phyloP scores from a whole-genome alignment of 2,888 invertebrate genomes.

The Amblyteles armatorius region DNA sequence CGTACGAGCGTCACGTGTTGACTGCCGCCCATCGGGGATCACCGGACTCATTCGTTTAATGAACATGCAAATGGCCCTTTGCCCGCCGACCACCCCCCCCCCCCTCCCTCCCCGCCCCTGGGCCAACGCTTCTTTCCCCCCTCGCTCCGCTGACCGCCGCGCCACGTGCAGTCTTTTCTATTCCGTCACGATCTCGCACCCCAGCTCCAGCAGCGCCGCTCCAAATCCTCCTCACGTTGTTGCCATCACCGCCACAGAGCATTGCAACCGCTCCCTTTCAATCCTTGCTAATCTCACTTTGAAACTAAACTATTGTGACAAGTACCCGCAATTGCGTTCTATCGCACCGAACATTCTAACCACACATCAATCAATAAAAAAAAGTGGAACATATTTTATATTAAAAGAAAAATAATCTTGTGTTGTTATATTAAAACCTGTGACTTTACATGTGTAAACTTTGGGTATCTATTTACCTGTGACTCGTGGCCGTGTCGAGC shows the following conservation, averaged over 20 bases:
- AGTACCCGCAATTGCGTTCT: slow-evolving; percentile 24
- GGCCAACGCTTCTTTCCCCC: background rate
- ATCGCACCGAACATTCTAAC: slow-evolving; percentile 17
- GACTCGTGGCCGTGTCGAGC: slow-evolving; percentile 81
- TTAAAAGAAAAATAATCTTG: slow-evolving; percentile 5
- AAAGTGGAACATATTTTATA: background rate
- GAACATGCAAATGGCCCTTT: slow-evolving; percentile 70
- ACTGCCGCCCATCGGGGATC: slow-evolving; percentile 49
- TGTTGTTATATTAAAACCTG: background rate
- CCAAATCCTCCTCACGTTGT: slow-evolving; percentile 40
- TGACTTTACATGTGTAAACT: background rate
- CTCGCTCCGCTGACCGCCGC: slow-evolving; percentile 18
- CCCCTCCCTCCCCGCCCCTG: slow-evolving; percentile 18
- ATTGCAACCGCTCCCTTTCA: background rate
- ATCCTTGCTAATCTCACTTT: slow-evolving; percentile 33
- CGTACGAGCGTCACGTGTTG: slow-evolving; percentile 57
- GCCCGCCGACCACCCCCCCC: slow-evolving; percentile 49
- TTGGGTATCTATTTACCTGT: slow-evolving; percentile 76
- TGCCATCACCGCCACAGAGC: slow-evolving; percentile 19
- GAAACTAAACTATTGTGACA: slow-evolving; percentile 15
- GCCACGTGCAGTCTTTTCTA: slow-evolving; percentile 67
- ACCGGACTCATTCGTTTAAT: slow-evolving; percentile 67
- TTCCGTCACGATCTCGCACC: slow-evolving; percentile 33
- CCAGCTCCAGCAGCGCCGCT: slow-evolving; percentile 13
- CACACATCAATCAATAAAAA: slow-evolving; percentile 1